These are phyloP conservation scores for Parotocinclus haroldoi DNA, from an alignment of 2,797 vertebrate species.

Conservation along the genomic window DNA sequence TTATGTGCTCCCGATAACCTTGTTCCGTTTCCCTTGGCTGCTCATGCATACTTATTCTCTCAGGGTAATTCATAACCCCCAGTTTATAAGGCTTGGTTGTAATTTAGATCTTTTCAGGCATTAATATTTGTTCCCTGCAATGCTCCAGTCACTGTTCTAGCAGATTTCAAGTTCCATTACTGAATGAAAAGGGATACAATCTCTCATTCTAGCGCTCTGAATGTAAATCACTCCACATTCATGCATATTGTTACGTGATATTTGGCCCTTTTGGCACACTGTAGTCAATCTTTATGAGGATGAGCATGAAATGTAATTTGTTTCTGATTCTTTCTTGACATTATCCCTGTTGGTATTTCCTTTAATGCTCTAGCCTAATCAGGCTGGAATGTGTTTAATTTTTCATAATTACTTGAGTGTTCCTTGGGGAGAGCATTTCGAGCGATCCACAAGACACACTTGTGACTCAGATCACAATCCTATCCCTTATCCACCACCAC, in stretches of 20 bases:
- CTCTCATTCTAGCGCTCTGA: conserved; percentile 41
- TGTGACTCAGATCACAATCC: conserved; percentile 47
- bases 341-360: conserved; percentile 60
- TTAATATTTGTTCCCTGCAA: conserved; percentile 45
- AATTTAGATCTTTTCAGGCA: conserved; percentile 40
- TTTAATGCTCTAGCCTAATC: conserved; percentile 56
- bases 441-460: conserved; percentile 34
- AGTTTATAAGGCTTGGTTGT: conserved; percentile 53
- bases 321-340: conserved; percentile 55
- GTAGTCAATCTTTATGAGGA: conserved; percentile 24
- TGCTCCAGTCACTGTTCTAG: conserved; percentile 36
- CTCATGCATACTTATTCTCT: conserved; percentile 26
- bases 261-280: conserved; percentile 30
- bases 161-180: conserved; percentile 36
- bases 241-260: conserved; percentile 41
- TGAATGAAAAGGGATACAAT: conserved; percentile 38
- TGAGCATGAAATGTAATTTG: conserved; percentile 37
- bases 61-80: conserved; percentile 41
- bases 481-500: conserved; percentile 47
- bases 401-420: conserved; percentile 60
- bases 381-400: conserved; percentile 63
- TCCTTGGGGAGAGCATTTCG: conserved; percentile 44
- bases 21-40: conserved; percentile 11
- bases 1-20: conserved; percentile 23
- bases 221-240: conserved; percentile 43